Evolutionary conservation across 1,140 invertebrate species (phyloP).

Genomic region (Magallana angulata): DNA sequence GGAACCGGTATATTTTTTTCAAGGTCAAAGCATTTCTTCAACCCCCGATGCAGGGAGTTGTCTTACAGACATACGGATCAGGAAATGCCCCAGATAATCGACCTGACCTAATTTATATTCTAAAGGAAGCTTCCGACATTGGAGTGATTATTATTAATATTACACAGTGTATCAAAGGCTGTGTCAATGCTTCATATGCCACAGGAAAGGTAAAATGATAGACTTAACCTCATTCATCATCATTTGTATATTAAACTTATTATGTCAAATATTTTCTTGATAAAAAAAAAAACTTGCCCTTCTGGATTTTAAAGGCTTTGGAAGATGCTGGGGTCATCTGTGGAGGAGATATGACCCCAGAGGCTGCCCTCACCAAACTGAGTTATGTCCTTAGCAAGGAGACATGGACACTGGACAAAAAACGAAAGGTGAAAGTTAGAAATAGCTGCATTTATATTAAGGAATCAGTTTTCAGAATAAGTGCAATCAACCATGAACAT

Average conservation of each 20-base stretch:
- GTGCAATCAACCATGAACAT: no score
- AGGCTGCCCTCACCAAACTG: conserved; percentile 95
- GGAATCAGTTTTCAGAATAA: no score
- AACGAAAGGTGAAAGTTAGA: conserved; percentile 78
- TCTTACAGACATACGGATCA: conserved; percentile 94
- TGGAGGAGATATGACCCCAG: conserved; percentile 96
- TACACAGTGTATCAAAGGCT: conserved; percentile 90
- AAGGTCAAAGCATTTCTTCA: conserved; percentile 88
- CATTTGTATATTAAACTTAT: no score
- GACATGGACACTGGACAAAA: conserved; percentile 87
- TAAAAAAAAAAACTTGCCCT: no score
- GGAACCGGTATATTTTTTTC: not conserved
- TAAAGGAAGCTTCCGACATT: conserved; percentile 86
- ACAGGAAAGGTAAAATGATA: conserved; percentile 85
- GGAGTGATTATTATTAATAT: conserved; percentile 96
- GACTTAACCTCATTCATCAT: no score
- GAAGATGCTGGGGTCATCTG: conserved; percentile 88
- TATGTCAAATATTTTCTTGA: no score
- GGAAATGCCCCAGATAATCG: conserved; percentile 94
- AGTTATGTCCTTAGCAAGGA: conserved; percentile 93
- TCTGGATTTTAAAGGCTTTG: conserved; percentile 76
- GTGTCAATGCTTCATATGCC: conserved; percentile 89
- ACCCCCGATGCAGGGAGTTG: conserved; percentile 90
- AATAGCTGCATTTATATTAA: no score
- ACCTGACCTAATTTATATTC: conserved; percentile 88